Conservation (phyloP, 2,113 vertebrate species). For the Salminus brasiliensis region DNA sequence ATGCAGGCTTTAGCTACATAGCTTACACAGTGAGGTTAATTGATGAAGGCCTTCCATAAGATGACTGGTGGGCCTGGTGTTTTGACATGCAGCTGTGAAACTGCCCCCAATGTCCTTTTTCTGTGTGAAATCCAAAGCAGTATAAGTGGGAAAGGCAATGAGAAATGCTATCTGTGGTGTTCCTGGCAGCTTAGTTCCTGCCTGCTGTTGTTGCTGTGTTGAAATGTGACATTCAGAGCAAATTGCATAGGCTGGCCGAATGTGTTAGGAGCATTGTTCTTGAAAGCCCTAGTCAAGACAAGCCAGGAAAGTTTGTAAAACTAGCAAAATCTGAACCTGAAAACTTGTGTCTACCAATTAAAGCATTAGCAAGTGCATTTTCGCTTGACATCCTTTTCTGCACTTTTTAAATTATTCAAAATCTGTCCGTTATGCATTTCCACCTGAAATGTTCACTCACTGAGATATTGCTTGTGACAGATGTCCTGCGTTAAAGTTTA, state of each 20-base stretch:
- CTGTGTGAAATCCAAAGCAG: conserved; percentile 18
- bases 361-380: conserved; percentile 24
- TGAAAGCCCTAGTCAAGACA: not conserved
- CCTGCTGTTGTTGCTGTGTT: not conserved
- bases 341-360: not conserved
- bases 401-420: conserved; percentile 43
- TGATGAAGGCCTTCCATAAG: not conserved
- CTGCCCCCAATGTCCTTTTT: conserved; percentile 13
- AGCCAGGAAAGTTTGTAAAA: not conserved
- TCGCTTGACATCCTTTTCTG: conserved; percentile 8
- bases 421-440: not conserved
- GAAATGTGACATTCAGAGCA: conserved; percentile 5
- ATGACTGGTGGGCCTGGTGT: not conserved
- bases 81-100: not conserved
- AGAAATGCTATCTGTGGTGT: not conserved
- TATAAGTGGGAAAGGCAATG: not conserved
- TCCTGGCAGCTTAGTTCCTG: not conserved
- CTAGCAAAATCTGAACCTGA: conserved; percentile 27
- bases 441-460: conserved; percentile 7
- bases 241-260: not conserved
- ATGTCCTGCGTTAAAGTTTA: not conserved
- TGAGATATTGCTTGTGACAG: conserved; percentile 19
- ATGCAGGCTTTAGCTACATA: not conserved
- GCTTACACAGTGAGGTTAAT: not conserved
- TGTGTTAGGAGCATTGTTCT: not conserved